Conservation (phyloP, 2,888 invertebrate species). For the Drosophila subsilvestris region DNA sequence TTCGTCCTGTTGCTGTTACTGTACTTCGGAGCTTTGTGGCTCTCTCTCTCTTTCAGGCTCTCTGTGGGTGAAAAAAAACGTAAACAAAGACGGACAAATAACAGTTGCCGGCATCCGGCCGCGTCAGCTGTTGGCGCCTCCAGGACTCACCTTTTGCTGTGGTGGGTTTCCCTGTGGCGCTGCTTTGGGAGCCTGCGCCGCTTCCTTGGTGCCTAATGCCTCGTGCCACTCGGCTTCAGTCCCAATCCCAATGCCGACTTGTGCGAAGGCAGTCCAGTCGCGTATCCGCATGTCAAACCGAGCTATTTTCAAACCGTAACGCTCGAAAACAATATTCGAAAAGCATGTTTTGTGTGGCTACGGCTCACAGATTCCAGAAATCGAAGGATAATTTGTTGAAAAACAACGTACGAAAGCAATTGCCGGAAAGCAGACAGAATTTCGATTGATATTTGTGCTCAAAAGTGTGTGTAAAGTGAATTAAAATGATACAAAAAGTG, state of each 20-base stretch:
- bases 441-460: too few species aligned
- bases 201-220: conserved; percentile 35
- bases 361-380: neutral
- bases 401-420: too few species aligned
- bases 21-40: neutral
- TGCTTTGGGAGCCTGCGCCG: conserved; percentile 45
- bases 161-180: conserved; percentile 52
- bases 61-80: conserved; percentile 4
- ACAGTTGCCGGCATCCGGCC: conserved; percentile 22
- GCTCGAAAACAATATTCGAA: conserved; percentile 11
- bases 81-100: conserved; percentile 27
- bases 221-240: conserved; percentile 51
- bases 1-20: conserved; percentile 48
- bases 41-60: conserved; percentile 1
- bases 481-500: too few species aligned
- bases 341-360: neutral
- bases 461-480: neutral
- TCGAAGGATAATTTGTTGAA: neutral
- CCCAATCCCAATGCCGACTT: conserved; percentile 73
- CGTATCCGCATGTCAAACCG: conserved; percentile 11
- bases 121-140: conserved; percentile 40
- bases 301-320: conserved; percentile 6
- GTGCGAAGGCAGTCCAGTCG: conserved; percentile 58
- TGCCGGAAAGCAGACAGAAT: too few species aligned
- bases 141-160: conserved; percentile 58